Evolutionary conservation across 2,113 vertebrate species (phyloP), one percentile per base, ranked within the genome.

Genomic region (Zosterops hypoxanthus): DNA sequence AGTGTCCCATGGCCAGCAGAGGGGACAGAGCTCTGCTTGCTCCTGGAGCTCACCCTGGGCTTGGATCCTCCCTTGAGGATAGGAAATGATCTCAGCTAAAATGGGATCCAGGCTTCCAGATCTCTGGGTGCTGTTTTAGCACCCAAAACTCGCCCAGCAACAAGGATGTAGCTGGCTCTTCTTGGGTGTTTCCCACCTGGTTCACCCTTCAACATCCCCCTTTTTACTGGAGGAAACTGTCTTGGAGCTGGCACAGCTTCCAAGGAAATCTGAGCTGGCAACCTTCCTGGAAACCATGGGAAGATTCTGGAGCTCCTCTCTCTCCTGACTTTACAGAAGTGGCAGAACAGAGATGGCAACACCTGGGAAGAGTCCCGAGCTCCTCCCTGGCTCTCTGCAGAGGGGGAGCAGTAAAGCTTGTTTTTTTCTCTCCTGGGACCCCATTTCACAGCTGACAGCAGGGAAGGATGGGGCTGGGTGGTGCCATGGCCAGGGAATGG

Each of bases 151-250:
- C 0, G 0, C 20, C 8, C 39, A 39, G 31, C 16, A 50, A 5
- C 1, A 15, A 33, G 34, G 34, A 36, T 28, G 23, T 26, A 24
- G 26, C 53, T 60, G 57, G 7, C 39, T 52, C 18, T 61, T 3
- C 52, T 21, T 0, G 1, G 59, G 61, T 6, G 2, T 39, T 79
- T 79, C 29, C 25, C 20, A 49, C 25, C 31, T 2, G 0, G 0
- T 57, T 22, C 9, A 0, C 2, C 41, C 26, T 29, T 33, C 34
- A 55, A 4, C 23, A 11, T 25, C 13, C 4, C 9, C 8, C 33
- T 5, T 34, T 10, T 79, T 21, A 3, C 26, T 19, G 12, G 65
- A 47, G 34, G 26, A 59, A 69, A 18, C 8, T 4, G 4, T 20
- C 14, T 23, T 1, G 6, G 53, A 63, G 8, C 14, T 8, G 3